Conservation (phyloP, 2,113 vertebrate genomes). For the Zonotrichia leucophrys region DNA sequence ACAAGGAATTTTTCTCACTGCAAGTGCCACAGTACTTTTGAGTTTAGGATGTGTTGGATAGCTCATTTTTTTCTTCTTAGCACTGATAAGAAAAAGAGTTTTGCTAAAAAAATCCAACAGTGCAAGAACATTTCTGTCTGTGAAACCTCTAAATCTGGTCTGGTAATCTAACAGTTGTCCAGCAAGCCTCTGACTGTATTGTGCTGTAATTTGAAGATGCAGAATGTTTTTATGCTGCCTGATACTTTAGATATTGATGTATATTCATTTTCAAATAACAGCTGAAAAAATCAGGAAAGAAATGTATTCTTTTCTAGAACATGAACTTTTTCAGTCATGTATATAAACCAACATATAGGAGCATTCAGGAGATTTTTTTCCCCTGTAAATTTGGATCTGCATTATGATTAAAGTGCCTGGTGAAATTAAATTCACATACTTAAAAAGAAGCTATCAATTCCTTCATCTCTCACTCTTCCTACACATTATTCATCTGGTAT, state of each 20-base stretch:
- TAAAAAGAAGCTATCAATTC: constrained; percentile 22
- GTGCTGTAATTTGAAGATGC: background rate
- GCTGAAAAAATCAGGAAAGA: background rate
- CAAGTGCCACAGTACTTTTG: background rate
- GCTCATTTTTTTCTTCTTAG: background rate
- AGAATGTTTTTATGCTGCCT: background rate
- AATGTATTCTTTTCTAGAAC: background rate
- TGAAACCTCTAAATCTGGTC: background rate
- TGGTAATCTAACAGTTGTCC: background rate
- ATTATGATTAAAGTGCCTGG: background rate
- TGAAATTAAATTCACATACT: constrained; percentile 37
- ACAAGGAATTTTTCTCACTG: background rate
- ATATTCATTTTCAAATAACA: background rate
- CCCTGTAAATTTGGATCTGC: background rate
- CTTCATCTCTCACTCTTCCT: constrained; percentile 49
- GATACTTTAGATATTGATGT: background rate
- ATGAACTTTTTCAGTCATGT: background rate
- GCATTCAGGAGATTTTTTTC: background rate
- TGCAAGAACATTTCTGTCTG: background rate
- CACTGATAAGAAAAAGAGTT: background rate
- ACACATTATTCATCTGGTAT: constrained; percentile 54
- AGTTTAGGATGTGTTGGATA: background rate
- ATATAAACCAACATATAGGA: background rate
- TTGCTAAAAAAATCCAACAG: background rate
- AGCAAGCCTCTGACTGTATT: background rate